A percentile compares a stretch with the other conserved stretches of the same genome.
phyloP scores from a whole-genome alignment of 2,113 vertebrate genomes.

The Syrmaticus mikado region DNA sequence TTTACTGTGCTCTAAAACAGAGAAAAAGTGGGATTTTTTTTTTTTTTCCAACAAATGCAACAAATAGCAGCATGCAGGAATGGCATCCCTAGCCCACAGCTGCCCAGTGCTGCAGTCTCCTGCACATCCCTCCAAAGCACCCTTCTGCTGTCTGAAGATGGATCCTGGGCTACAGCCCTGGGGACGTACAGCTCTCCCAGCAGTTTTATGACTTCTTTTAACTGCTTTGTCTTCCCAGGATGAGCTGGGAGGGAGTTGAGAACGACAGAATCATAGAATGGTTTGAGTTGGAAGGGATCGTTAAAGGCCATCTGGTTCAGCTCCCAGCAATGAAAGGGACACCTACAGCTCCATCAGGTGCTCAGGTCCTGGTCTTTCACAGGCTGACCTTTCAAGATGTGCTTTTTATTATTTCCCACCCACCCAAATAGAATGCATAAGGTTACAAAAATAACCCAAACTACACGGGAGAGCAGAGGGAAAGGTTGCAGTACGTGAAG shows the following conservation, averaged over 20 bases:
- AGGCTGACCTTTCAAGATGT: slow-evolving; percentile 34
- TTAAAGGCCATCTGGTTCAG: too few relatives aligned
- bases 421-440: background rate
- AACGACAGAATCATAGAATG: background rate
- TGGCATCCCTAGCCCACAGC: background rate
- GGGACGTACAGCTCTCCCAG: background rate
- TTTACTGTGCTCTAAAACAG: background rate
- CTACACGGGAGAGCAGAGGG: background rate
- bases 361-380: too few relatives aligned
- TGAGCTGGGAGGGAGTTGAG: background rate
- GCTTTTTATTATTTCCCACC: background rate
- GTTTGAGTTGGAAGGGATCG: too few relatives aligned
- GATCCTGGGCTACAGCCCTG: accelerated
- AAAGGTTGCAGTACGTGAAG: background rate
- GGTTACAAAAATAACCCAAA: too few relatives aligned
- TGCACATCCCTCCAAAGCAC: background rate
- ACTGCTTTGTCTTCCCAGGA: background rate
- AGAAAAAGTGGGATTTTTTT: background rate
- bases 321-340: too few relatives aligned
- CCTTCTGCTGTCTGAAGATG: accelerated
- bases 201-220: background rate
- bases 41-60: accelerated
- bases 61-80: background rate
- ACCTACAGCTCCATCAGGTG: too few relatives aligned
- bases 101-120: background rate